These are phyloP conservation scores for Hydrotaea diabolus DNA, from an alignment of 2,888 invertebrate species.

Conservation along the genomic window DNA sequence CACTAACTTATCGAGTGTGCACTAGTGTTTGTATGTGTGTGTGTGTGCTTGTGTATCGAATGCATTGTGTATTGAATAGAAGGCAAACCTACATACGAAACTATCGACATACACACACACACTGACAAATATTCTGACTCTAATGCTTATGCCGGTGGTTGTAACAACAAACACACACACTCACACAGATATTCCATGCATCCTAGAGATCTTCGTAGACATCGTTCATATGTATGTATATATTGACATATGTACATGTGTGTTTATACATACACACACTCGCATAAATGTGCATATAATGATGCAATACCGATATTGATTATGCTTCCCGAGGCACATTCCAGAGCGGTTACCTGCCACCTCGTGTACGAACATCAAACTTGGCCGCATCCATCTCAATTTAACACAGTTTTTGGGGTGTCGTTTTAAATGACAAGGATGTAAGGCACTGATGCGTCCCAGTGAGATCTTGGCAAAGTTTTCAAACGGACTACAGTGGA, in stretches of 20 bases:
- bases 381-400: neutral
- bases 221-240: neutral
- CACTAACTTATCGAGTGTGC: constrained; percentile 31
- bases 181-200: neutral
- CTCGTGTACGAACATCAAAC: neutral
- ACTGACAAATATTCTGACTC: neutral
- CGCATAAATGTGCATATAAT: neutral
- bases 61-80: too few relatives aligned
- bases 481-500: too few relatives aligned
- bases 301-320: neutral
- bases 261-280: neutral
- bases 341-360: neutral
- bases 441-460: too few relatives aligned
- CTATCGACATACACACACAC: neutral
- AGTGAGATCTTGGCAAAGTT: neutral
- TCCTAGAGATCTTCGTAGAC: neutral
- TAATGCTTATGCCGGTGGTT: neutral
- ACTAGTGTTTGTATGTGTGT: neutral
- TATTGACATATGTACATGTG: neutral
- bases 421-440: neutral
- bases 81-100: neutral
- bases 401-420: neutral
- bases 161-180: too few relatives aligned
- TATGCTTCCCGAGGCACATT: neutral
- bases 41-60: neutral